Evolutionary conservation across 2,888 invertebrate genomes (phyloP), one percentile per base, ranked within the genome.

Genomic region (Trisateles emortualis): DNA sequence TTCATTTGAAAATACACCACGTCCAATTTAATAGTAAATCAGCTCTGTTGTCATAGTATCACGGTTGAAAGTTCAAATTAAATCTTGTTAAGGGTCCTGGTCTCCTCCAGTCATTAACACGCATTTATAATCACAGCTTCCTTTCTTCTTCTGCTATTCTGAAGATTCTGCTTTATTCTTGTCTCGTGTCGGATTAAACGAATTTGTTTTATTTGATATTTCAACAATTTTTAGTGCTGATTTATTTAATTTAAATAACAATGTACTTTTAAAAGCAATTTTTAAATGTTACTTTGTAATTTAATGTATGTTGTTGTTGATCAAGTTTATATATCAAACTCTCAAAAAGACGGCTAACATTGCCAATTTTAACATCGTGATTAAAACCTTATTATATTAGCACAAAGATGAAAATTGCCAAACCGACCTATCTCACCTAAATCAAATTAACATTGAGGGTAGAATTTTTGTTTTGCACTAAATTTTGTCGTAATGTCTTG

Each of bases 71-170:
- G 51, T 60, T 53, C 45, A 55, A 55, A 45, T 58, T 59, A 57
- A 66, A 44, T 64, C 52, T 64, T 67, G 75, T 70, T 73, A 74
- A 74, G 73, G 76, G 72, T 68, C 64, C 69, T 71, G 57, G 60
- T 63, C 61, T 80, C 86, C 86, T 83, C 87, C 89, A 87, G 90
- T 90, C 87, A 86, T 84, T 82, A 82, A 83, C 78, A 76, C 78
- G 68, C 67, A 64, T 66, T 67, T 76, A 46, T 65, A 61, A 60
- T 68, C 79, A 82, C 83, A 81, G 87, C 88, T 89, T 88, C 51
- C n/a, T n/a, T 64, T 79, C 71, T 83, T 79, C 79, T 80, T 59
- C 59, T 79, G 74, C 77, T 74, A 74, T 73, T 75, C 72, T 73
- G 52, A 79, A 81, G 74, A 77, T 76, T 77, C 58, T 77, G 79